phyloP scores from a whole-genome alignment of 2,113 vertebrate species.

The Pyrgilauda ruficollis region DNA sequence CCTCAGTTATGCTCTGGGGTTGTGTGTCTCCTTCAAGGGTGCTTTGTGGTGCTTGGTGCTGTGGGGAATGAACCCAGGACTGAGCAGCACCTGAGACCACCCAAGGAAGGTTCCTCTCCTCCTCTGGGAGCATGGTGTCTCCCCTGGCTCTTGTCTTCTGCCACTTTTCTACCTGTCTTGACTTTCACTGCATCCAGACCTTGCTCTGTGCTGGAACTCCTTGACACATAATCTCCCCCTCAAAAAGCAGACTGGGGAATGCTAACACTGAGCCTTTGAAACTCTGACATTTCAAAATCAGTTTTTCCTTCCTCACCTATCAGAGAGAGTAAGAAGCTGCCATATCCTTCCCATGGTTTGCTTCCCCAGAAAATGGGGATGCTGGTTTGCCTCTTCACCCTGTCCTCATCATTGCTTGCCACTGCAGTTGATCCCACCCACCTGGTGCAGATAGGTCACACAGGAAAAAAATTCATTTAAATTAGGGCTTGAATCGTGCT shows the following conservation, averaged over 20 bases:
- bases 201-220: neutral
- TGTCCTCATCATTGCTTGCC: neutral
- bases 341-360: neutral
- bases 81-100: neutral
- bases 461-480: neutral
- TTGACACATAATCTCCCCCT: neutral
- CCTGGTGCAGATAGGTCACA: neutral
- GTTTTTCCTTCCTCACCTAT: neutral
- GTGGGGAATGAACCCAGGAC: neutral
- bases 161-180: neutral
- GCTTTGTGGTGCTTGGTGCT: neutral
- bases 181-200: neutral
- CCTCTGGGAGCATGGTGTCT: fast-evolving
- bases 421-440: neutral
- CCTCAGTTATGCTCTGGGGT: neutral
- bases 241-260: neutral
- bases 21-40: neutral
- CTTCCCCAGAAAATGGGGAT: neutral
- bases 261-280: neutral
- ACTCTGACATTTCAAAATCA: neutral
- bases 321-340: neutral
- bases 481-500: neutral
- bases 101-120: neutral
- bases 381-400: neutral
- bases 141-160: neutral